Evolutionary conservation across 2,113 vertebrate genomes (phyloP).

Genomic region (Petrocephalus microphthalmus): DNA sequence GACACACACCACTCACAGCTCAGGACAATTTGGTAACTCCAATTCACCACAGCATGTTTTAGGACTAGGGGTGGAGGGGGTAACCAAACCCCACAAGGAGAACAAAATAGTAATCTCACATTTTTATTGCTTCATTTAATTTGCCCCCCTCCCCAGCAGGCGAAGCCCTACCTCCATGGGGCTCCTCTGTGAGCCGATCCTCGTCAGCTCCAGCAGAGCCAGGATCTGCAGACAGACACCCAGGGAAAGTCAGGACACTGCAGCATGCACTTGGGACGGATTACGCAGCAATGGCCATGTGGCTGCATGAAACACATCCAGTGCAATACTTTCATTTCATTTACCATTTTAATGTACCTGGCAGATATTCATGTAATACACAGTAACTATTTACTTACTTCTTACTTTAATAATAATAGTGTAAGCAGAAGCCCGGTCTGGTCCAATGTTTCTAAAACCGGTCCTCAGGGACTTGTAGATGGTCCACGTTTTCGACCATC

Average conservation of each 20-base stretch:
- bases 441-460: neutral
- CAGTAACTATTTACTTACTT: neutral
- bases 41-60: neutral
- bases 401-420: neutral
- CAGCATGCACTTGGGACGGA: neutral
- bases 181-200: conserved; percentile 50
- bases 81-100: neutral
- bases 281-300: neutral
- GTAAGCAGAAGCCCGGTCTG: neutral
- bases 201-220: conserved; percentile 70
- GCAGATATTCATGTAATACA: neutral
- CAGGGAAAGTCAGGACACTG: neutral
- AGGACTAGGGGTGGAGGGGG: neutral
- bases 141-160: neutral
- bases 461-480: neutral
- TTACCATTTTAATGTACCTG: neutral
- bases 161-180: conserved; percentile 59
- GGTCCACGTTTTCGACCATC: neutral
- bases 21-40: neutral
- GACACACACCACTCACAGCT: neutral
- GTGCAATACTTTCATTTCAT: neutral
- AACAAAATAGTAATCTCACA: neutral
- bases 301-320: neutral
- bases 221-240: conserved; percentile 65
- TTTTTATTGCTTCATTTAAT: neutral